A percentile compares a stretch with the other conserved stretches of the same genome.
Evolutionary conservation across 2,113 vertebrate species (phyloP).

Genomic region (Reinhardtius hippoglossoides): DNA sequence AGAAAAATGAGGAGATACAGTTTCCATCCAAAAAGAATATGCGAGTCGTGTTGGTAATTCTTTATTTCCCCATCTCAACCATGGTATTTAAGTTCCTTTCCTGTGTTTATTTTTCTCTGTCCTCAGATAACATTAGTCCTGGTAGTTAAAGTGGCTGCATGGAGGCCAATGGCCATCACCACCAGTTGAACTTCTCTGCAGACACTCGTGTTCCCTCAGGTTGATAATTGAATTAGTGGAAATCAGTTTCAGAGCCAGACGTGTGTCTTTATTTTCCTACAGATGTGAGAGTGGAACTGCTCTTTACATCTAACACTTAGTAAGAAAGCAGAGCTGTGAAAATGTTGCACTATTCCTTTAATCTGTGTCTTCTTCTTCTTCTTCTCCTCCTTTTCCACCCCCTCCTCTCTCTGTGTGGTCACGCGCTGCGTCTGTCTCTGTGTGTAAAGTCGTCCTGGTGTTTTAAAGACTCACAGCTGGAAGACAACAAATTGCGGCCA

Average conservation of each 20-base stretch:
- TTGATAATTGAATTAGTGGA: too few species aligned
- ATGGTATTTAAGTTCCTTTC: background rate
- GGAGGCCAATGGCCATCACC: too few species aligned
- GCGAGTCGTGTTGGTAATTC: background rate
- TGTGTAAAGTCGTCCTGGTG: slow-evolving; percentile 35
- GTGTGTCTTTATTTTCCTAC: too few species aligned
- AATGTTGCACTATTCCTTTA: slow-evolving; percentile 14
- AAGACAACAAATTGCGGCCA: slow-evolving; percentile 67
- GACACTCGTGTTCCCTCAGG: too few species aligned
- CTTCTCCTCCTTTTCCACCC: slow-evolving; percentile 10
- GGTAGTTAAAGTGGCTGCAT: background rate
- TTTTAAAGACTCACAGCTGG: slow-evolving; percentile 66
- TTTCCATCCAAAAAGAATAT: slow-evolving; percentile 1
- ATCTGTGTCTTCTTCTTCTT: background rate
- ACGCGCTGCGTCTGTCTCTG: slow-evolving; percentile 29
- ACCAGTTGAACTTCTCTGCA: too few species aligned
- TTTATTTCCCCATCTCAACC: background rate
- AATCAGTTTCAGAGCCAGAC: too few species aligned
- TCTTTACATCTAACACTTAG: too few species aligned
- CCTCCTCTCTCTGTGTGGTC: slow-evolving; percentile 50
- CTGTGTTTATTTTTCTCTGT: background rate
- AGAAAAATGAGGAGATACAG: slow-evolving; percentile 5
- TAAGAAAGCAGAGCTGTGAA: background rate
- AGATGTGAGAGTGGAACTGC: too few species aligned
- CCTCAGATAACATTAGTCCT: background rate